A percentile compares a stretch with the other conserved stretches of the same genome.
Conservation (phyloP, 2,888 invertebrate genomes). For the Busseola fusca region DNA sequence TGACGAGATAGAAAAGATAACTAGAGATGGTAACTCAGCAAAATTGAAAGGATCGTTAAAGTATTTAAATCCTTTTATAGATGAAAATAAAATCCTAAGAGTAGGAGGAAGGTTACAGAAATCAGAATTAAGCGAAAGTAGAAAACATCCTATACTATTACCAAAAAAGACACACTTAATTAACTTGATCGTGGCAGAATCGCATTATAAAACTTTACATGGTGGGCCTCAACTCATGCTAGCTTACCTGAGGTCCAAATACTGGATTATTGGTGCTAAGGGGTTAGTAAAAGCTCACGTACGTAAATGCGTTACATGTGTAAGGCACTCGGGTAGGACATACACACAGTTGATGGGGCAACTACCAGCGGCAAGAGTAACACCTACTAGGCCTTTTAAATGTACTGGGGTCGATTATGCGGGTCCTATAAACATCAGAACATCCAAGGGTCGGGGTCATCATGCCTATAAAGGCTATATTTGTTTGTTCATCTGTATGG, state of each 20-base stretch:
- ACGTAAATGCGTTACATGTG: not conserved
- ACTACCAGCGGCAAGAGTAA: not conserved
- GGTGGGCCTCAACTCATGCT: not conserved
- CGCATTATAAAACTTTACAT: not conserved
- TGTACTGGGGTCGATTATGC: not conserved
- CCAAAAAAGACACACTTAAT: no score
- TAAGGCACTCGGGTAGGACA: not conserved
- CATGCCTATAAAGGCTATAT: not conserved
- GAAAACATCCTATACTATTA: no score
- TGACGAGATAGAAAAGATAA: not conserved
- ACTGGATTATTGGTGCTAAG: not conserved
- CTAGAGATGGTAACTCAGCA: not conserved
- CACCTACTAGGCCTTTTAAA: not conserved
- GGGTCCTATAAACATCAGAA: not conserved
- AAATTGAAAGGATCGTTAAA: not conserved
- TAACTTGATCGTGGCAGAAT: not conserved
- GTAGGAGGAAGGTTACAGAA: no score
- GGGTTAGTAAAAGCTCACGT: not conserved
- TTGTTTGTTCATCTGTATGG: not conserved
- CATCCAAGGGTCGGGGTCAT: not conserved
- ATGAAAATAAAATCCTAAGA: not conserved
- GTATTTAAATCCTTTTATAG: not conserved
- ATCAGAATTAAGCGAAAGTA: no score
- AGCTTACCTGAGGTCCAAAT: not conserved
- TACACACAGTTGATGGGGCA: not conserved